Conservation (phyloP, 2,888 invertebrate species). For the Amiota mariae region DNA sequence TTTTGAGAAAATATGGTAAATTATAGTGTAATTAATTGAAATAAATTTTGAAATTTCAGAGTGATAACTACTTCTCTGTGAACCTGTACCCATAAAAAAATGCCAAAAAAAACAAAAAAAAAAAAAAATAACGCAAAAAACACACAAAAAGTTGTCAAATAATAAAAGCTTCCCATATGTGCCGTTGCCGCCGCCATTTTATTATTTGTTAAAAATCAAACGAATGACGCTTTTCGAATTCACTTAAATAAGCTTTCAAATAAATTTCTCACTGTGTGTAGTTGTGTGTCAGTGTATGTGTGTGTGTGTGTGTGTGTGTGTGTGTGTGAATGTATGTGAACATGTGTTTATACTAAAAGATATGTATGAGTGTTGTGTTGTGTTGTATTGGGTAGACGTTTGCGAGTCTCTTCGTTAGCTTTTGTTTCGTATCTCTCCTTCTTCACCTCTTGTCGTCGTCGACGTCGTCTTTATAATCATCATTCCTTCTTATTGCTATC, state of each 20-base stretch:
- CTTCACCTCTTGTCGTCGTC: too few relatives aligned
- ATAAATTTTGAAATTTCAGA: too few relatives aligned
- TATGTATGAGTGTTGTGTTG: not conserved
- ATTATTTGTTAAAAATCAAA: slow-evolving; percentile 1
- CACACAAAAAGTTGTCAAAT: slow-evolving; percentile 10
- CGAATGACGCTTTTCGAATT: slow-evolving; percentile 1
- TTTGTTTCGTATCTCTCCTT: not conserved
- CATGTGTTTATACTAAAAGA: not conserved
- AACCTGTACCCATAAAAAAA: not conserved
- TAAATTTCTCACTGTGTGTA: slow-evolving; percentile 61
- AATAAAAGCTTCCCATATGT: not conserved
- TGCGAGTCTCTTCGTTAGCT: not conserved
- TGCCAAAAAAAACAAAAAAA: not conserved
- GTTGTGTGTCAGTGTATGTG: slow-evolving; percentile 11
- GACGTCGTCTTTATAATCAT: not conserved
- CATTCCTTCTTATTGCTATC: not conserved
- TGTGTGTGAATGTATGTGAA: slow-evolving; percentile 1
- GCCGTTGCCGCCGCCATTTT: slow-evolving; percentile 18
- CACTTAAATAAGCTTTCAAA: slow-evolving; percentile 48
- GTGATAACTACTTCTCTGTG: too few relatives aligned
- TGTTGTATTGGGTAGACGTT: not conserved
- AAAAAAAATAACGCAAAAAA: not conserved
- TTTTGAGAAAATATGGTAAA: too few relatives aligned
- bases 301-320: slow-evolving; percentile 25
- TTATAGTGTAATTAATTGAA: too few relatives aligned